phyloP scores from a whole-genome alignment of 30 jellyfish, hydroid and myxozoan genomes.

The Turritopsis rubra region DNA sequence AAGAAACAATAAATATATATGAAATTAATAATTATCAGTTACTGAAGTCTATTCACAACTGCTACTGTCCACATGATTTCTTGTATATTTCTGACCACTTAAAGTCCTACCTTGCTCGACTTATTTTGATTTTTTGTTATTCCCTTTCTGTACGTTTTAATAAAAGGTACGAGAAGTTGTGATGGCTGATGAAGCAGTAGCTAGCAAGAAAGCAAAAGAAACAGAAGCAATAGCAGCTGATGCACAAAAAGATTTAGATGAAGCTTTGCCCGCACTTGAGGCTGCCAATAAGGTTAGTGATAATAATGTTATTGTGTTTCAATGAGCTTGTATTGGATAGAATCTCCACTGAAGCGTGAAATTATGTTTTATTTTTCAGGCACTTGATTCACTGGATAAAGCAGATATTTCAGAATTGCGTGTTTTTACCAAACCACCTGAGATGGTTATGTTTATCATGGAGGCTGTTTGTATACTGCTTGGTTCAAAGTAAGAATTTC shows the following conservation, averaged over 20 bases:
- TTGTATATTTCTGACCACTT: too few relatives aligned
- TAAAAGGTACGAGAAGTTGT: conserved; percentile 87
- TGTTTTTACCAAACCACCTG: conserved; percentile 89
- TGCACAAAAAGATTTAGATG: conserved; percentile 83
- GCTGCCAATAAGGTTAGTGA: conserved; percentile 73
- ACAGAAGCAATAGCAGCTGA: conserved; percentile 92
- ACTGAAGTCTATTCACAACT: too few relatives aligned
- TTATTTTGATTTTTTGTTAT: too few relatives aligned
- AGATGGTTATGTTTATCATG: conserved; percentile 87
- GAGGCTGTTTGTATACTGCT: conserved; percentile 86
- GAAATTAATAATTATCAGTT: too few relatives aligned
- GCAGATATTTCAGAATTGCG: conserved; percentile 84
- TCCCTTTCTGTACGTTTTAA: too few relatives aligned
- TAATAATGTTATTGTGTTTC: background rate
- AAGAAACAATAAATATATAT: too few relatives aligned
- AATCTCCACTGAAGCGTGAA: background rate
- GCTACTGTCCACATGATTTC: too few relatives aligned
- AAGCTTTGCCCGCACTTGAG: conserved; percentile 84
- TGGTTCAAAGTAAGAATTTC: conserved; percentile 69
- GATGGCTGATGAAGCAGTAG: conserved; percentile 78
- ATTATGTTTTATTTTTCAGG: conserved; percentile 31
- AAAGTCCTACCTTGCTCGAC: too few relatives aligned
- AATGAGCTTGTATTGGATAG: background rate
- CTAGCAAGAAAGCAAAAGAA: conserved; percentile 77
- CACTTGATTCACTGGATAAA: conserved; percentile 74